A percentile compares a stretch with the other conserved stretches of the same genome.
Evolutionary conservation across 2,888 invertebrate genomes (phyloP).

Genomic region (Anoncus sp.): DNA sequence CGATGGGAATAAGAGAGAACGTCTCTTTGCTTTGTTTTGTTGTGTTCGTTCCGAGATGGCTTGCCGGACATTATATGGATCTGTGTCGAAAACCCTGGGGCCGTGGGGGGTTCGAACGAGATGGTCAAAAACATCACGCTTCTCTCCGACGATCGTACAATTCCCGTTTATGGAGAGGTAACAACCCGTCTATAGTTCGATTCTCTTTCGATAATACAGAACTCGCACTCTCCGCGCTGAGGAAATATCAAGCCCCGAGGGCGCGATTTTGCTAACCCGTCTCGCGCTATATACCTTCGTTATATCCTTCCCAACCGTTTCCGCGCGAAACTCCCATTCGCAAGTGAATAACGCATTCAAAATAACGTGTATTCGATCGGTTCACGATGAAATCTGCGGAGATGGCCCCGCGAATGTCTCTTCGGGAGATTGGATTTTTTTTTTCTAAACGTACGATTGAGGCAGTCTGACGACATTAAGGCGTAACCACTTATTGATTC

Average conservation of each 20-base stretch:
- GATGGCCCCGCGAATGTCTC: slow-evolving; percentile 8
- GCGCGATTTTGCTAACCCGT: slow-evolving; percentile 42
- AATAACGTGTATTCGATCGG: slow-evolving; percentile 43
- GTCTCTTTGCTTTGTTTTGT: background rate
- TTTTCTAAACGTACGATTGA: background rate
- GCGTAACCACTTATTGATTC: slow-evolving; percentile 22
- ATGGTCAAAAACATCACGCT: slow-evolving; percentile 26
- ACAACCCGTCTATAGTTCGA: slow-evolving; percentile 33
- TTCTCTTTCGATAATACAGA: slow-evolving; percentile 39
- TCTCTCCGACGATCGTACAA: slow-evolving; percentile 33
- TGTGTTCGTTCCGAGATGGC: background rate
- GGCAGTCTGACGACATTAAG: slow-evolving; percentile 44
- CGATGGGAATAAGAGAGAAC: background rate
- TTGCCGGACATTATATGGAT: slow-evolving; percentile 9
- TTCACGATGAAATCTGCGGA: slow-evolving; percentile 6
- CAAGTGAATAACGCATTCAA: slow-evolving; percentile 58
- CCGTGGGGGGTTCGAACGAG: slow-evolving; percentile 20
- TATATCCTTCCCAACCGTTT: slow-evolving; percentile 24
- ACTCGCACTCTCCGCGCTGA: slow-evolving; percentile 16
- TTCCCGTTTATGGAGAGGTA: slow-evolving; percentile 52
- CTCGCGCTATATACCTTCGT: background rate
- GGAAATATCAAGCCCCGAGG: slow-evolving; percentile 51
- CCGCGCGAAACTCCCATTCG: slow-evolving; percentile 18
- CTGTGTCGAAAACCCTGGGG: slow-evolving; percentile 1
- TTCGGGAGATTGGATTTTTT: slow-evolving; percentile 30